Evolutionary conservation across 2,888 invertebrate genomes (phyloP).

Genomic region (Tachina fera): DNA sequence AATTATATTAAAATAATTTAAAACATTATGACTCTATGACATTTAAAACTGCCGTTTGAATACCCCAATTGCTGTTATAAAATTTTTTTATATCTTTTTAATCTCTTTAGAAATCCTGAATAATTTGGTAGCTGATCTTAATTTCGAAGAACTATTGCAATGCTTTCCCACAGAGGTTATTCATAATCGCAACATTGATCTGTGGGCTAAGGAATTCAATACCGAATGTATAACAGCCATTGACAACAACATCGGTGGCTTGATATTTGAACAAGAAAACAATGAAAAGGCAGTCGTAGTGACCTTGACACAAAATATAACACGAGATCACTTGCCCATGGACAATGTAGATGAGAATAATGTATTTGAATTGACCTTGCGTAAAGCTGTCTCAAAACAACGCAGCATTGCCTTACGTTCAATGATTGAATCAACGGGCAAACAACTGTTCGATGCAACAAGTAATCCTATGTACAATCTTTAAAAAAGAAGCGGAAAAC

Average conservation of each 20-base stretch:
- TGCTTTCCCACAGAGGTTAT: slow-evolving; percentile 81
- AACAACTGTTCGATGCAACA: slow-evolving; percentile 84
- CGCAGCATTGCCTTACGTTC: slow-evolving; percentile 86
- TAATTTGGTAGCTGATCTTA: slow-evolving; percentile 79
- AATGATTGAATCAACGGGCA: slow-evolving; percentile 86
- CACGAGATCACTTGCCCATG: slow-evolving; percentile 79
- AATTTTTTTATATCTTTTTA: background rate
- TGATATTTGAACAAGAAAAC: slow-evolving; percentile 73
- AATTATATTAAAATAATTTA: too few species aligned
- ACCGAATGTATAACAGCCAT: slow-evolving; percentile 77
- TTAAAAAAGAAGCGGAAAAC: slow-evolving; percentile 55
- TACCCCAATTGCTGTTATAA: background rate
- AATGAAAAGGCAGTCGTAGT: slow-evolving; percentile 18
- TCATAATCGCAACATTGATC: slow-evolving; percentile 77
- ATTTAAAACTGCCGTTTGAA: background rate
- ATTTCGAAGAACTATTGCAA: slow-evolving; percentile 81
- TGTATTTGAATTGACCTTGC: slow-evolving; percentile 81
- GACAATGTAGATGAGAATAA: slow-evolving; percentile 82
- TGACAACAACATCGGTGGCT: slow-evolving; percentile 73
- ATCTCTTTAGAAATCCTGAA: slow-evolving; percentile 78
- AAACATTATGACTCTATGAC: too few species aligned
- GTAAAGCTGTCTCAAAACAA: slow-evolving; percentile 84
- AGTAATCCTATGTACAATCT: slow-evolving; percentile 82
- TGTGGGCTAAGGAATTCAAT: slow-evolving; percentile 74
- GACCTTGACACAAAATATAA: slow-evolving; percentile 56